Conservation (phyloP, 2,113 vertebrate genomes). For the Eulemur rufifrons region DNA sequence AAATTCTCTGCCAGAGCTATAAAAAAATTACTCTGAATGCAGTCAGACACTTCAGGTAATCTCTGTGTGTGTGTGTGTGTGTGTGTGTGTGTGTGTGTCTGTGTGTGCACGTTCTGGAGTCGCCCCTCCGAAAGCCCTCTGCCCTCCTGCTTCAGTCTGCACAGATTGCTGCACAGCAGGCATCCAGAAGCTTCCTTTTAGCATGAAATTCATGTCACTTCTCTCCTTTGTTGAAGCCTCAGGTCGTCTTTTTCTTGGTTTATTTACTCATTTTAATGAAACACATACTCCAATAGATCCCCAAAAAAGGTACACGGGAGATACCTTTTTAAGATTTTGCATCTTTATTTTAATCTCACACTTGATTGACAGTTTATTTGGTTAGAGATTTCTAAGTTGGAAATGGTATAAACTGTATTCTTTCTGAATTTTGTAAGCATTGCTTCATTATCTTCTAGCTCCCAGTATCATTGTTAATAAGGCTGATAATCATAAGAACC, state of each 20-base stretch:
- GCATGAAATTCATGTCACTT: not conserved
- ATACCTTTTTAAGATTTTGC: not conserved
- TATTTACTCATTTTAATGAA: constrained; percentile 6
- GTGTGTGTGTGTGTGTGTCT: not conserved
- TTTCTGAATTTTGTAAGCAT: not conserved
- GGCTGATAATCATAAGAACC: not conserved
- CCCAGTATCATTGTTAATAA: not conserved
- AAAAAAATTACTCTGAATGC: not conserved
- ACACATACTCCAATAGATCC: not conserved
- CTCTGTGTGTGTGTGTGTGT: too few species aligned
- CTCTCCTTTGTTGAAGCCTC: not conserved
- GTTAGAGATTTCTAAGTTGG: not conserved
- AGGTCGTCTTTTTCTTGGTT: not conserved
- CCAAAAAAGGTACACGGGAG: not conserved
- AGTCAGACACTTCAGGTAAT: not conserved
- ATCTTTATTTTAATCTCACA: not conserved
- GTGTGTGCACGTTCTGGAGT: not conserved
- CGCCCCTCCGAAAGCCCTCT: not conserved
- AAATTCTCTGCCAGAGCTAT: not conserved
- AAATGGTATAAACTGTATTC: not conserved
- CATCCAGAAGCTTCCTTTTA: constrained; percentile 39
- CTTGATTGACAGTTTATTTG: constrained; percentile 7
- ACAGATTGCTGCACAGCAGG: constrained; percentile 52
- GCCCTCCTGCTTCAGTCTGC: not conserved
- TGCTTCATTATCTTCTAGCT: not conserved